Evolutionary conservation across 2,888 invertebrate species (phyloP).

Genomic region (Lasioglossum morio): DNA sequence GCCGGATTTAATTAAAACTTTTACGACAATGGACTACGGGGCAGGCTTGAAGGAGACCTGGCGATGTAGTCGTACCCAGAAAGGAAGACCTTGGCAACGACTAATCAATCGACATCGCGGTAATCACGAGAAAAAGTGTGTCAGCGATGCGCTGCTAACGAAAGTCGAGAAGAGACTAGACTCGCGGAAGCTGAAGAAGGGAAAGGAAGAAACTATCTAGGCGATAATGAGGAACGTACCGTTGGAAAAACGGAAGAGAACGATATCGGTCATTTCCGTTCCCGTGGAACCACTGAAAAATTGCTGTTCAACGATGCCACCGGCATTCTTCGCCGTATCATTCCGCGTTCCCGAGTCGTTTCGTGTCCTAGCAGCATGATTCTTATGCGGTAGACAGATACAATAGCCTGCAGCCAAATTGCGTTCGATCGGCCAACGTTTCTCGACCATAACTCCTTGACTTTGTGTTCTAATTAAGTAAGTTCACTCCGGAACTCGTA

Average conservation of each 20-base stretch:
- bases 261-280: conserved; percentile 64
- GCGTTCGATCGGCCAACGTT: conserved; percentile 14
- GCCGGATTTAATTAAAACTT: conserved; percentile 74
- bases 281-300: conserved; percentile 44
- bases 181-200: conserved; percentile 3
- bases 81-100: conserved; percentile 64
- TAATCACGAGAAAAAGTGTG: conserved; percentile 64
- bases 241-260: conserved; percentile 48
- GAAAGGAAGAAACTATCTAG: conserved; percentile 10
- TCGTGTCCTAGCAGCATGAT: neutral
- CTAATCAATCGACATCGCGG: conserved; percentile 69
- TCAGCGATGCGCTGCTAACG: conserved; percentile 44
- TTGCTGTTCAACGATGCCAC: conserved; percentile 37
- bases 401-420: conserved; percentile 1
- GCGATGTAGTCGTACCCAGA: neutral
- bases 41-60: conserved; percentile 4
- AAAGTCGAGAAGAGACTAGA: conserved; percentile 28
- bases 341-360: conserved; percentile 5
- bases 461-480: neutral
- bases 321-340: conserved; percentile 7
- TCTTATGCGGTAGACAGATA: neutral
- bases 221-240: conserved; percentile 58
- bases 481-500: neutral
- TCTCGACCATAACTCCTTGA: neutral
- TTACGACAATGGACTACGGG: conserved; percentile 61